Evolutionary conservation across 1,140 invertebrate species (phyloP), one percentile per base, ranked within the genome.

Genomic region (Stegodyphus mimosarum): DNA sequence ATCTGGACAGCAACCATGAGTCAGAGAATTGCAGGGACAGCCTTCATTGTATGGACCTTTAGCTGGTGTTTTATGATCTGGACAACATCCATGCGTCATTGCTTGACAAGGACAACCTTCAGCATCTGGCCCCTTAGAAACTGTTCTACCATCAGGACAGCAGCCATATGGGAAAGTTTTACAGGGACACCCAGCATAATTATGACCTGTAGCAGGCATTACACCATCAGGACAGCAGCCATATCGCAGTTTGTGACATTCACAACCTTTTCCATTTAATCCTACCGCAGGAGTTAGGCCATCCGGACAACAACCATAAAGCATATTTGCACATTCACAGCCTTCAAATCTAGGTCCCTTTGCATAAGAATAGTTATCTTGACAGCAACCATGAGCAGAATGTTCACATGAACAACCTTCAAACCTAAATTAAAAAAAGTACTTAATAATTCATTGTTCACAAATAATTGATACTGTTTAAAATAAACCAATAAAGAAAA

Each of bases 201-300:
- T 9, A 18, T 13, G 53, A 2, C 76, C 71, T 87, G 92, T 91
- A 6, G 97, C 95, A 88, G 94, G 93, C 48, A 94, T 94, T 55
- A 93, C 89, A 33, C 91, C 96, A 90, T 98, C 96, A 4, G 94
- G 93, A 89, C 96, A 97, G 89, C 97, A 98, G 48, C 96, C 96
- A 88, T 99, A 52, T 96, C 96, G 89, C 94, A 89, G 86, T 91
- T 53, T 70, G 48, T 78, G 92, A 89, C 96, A 87, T 5, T 87
- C 84, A 81, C 88, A 89, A 15, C 88, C 88, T 60, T 88, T 87
- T 18, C 79, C 75, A 60, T 86, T 71, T 9, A 93, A 92, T 86
- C 96, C 97, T 89, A 93, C 93, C 15, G 97, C 95, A 64, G 93
- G 90, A 0, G 94, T 95, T 60, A 95, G 91, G 0, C 96, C 96